Conservation (phyloP, 2,113 vertebrate genomes). For the Plecotus auritus region DNA sequence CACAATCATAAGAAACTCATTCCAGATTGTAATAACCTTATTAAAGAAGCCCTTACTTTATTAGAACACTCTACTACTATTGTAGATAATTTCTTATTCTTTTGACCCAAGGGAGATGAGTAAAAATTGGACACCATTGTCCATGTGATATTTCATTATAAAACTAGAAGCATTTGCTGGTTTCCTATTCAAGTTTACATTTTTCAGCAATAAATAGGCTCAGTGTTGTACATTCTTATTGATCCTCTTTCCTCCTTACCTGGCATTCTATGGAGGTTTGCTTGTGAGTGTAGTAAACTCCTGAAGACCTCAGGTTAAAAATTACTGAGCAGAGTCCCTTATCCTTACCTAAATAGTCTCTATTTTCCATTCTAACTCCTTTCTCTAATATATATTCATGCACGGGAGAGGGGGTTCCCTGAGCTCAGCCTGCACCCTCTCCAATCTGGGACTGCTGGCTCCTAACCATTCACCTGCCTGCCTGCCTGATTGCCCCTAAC, state of each 20-base stretch:
- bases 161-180: constrained; percentile 30
- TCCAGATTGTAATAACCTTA: constrained; percentile 54
- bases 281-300: background rate
- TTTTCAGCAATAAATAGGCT: constrained; percentile 38
- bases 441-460: too few species aligned
- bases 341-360: background rate
- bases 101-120: constrained; percentile 38
- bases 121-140: constrained; percentile 43
- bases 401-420: too few species aligned
- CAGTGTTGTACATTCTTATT: background rate
- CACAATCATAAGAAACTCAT: constrained; percentile 49
- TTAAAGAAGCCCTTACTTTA: constrained; percentile 54
- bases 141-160: constrained; percentile 29
- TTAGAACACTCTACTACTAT: constrained; percentile 29
- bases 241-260: background rate
- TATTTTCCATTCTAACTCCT: background rate
- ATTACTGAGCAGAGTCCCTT: background rate
- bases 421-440: too few species aligned
- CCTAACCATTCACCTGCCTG: too few species aligned
- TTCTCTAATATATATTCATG: background rate
- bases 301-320: background rate
- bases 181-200: constrained; percentile 26
- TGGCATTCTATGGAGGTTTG: background rate
- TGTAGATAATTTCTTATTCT: constrained; percentile 48
- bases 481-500: too few species aligned